Percentiles rank a stretch among this genome's conserved stretches.
phyloP scores from a whole-genome alignment of 2,888 invertebrate species.

The Cosmorhoe ocellata region DNA sequence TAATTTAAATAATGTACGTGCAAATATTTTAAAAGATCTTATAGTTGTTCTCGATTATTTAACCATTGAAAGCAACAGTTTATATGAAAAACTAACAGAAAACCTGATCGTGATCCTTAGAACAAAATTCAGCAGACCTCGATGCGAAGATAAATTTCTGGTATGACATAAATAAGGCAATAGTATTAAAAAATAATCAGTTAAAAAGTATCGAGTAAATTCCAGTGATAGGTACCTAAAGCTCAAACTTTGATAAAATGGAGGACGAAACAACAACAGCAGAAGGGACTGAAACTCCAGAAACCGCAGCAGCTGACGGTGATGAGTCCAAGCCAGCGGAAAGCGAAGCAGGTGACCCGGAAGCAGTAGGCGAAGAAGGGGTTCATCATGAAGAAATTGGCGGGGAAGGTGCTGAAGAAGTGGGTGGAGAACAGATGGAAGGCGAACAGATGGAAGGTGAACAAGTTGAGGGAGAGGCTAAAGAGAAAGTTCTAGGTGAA shows the following conservation, averaged over 20 bases:
- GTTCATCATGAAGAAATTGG: constrained; percentile 36
- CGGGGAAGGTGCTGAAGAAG: constrained; percentile 33
- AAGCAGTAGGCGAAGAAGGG: constrained; percentile 33
- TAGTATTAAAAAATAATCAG: background rate
- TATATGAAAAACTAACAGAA: constrained; percentile 67
- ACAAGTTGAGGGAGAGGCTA: constrained; percentile 36
- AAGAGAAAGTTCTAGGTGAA: constrained; percentile 39
- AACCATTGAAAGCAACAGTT: constrained; percentile 52
- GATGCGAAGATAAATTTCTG: constrained; percentile 58
- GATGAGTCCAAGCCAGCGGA: constrained; percentile 10
- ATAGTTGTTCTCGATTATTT: constrained; percentile 59
- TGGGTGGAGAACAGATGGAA: constrained; percentile 39
- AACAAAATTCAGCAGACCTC: constrained; percentile 53
- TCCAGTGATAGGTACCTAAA: constrained; percentile 18
- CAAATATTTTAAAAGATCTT: constrained; percentile 56
- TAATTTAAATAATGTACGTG: constrained; percentile 53
- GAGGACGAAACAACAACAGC: constrained; percentile 30
- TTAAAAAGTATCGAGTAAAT: constrained; percentile 27
- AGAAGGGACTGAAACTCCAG: constrained; percentile 30
- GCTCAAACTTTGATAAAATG: constrained; percentile 28
- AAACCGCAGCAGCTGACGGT: constrained; percentile 27
- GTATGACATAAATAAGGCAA: constrained; percentile 47
- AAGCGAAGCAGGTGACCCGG: no score
- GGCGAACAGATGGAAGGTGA: constrained; percentile 35
- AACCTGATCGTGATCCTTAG: constrained; percentile 60